Evolutionary conservation across 1,140 invertebrate species (phyloP), one percentile per base, ranked within the genome.

Genomic region (Neocloeon triangulifer): DNA sequence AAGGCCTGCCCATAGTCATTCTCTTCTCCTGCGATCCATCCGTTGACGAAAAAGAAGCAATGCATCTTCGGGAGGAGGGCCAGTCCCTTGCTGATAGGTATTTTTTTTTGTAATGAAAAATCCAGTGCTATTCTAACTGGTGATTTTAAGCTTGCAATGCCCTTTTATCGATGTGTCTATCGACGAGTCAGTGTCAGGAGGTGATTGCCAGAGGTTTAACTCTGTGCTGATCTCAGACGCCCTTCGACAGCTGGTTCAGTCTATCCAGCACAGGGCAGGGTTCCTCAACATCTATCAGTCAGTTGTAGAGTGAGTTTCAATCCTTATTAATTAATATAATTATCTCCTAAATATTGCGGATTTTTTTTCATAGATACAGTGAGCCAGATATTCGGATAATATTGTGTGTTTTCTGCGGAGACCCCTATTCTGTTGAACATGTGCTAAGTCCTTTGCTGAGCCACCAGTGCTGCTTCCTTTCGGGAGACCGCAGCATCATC

Each of bases 361-460:
- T 41, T 32, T 26, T 41, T 39, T 30, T 36, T n/a, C n/a, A n/a
- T n/a, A n/a, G n/a, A n/a, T n/a, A n/a, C n/a, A n/a, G n/a, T n/a
- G n/a, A n/a, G n/a, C n/a, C n/a, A 3, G 34, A 36, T 52, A 59
- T 47, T 44, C 76, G 77, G 41, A 84, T 96, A 52, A 81, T 94
- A 44, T 80, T 95, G 69, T 94, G 86, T 51, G 76, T 95, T 66
- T 88, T 95, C 51, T 97, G 91, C 57, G 89, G 88, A 25, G 91
- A 96, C 58, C 80, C 84, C 10, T 94, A 79, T 47, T 76, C 75
- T 2, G 70, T 89, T 23, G 85, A 91, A 51, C 77, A 82, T 39
- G 76, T 94, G 27, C 59, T 96, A 12, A 72, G 71, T 20, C 88
- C 89, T 2, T 56, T 96, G 34, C 58, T 95, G 22, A 73, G 71